phyloP scores from a whole-genome alignment of 2,797 vertebrate species.

The Harpagifer antarcticus region DNA sequence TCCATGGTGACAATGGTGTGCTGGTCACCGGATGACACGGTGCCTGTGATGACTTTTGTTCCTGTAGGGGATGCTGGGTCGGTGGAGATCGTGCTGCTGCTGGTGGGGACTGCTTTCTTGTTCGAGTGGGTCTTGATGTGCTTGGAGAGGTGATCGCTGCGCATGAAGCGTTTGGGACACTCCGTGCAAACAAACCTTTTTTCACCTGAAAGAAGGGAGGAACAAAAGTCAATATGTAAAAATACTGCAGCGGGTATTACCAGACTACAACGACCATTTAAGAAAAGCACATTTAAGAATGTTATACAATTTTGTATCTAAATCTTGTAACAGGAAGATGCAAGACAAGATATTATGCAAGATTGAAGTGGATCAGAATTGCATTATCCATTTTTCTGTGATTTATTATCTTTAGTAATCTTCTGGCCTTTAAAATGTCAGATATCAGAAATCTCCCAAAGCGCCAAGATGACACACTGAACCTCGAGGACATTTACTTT shows the following conservation, averaged over 20 bases:
- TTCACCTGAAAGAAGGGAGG: constrained; percentile 84
- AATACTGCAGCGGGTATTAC: background rate
- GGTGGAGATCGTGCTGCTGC: constrained; percentile 55
- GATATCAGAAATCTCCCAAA: background rate
- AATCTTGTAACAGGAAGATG: background rate
- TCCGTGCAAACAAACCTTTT: constrained; percentile 93
- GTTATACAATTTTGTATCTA: background rate
- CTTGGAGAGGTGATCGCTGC: constrained; percentile 97
- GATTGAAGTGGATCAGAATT: background rate
- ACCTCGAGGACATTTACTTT: background rate
- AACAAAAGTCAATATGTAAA: background rate
- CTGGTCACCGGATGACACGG: constrained; percentile 75
- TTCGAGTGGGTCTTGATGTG: constrained; percentile 97
- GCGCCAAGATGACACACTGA: background rate
- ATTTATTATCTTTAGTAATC: background rate
- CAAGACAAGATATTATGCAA: background rate
- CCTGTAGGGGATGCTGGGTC: constrained; percentile 83
- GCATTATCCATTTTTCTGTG: background rate
- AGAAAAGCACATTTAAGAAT: background rate
- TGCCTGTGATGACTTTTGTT: constrained; percentile 79
- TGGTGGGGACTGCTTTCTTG: constrained; percentile 85
- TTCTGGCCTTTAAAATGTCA: background rate
- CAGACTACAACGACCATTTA: background rate
- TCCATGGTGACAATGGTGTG: constrained; percentile 95
- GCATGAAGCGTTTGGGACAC: constrained; percentile 98